Base-by-base conservation (phyloP, 2,888 invertebrate genomes). In the Xylocampa areola region DNA sequence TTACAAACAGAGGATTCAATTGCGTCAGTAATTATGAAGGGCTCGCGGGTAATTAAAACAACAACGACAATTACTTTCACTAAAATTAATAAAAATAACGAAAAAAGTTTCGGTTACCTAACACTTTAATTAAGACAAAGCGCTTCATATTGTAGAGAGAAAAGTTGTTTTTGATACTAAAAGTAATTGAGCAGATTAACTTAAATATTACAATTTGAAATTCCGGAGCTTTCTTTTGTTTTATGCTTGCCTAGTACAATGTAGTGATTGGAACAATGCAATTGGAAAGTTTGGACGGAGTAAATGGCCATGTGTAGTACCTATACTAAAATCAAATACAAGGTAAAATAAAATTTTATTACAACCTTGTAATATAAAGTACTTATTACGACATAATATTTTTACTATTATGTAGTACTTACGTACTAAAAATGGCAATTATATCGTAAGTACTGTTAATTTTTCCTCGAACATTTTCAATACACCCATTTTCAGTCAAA, bases 51-150 rank as follows among this genome's bases (percentile, higher is more conserved):
- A 71, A 71, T 60, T 52, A 33, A 55, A 39, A 60, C 35, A 49
- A 13, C 50, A 39, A 51, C 16, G 16, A 52, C 44, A 39, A 48
- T 30, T 32, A 71, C 68, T 68, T 68, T 68, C 72, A 61, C 72
- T 30, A 39, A 16, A 50, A 64, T 30, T 51, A 66, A 45, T 43
- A 50, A 44, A 59, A 60, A 44, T 16, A 70, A 70, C 19, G 33
- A 37, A 40, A 44, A 51, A 64, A 57, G 11, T 32, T 33, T n/a
- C n/a, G 13, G 29, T 66, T 63, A 66, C 21, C 43, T 48, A 57
- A 64, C 51, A 14, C n/a, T 10, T 29, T 30, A 30, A 50, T 44
- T 35, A 6, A 23, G 48, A 54, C n/a, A 44, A 43, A 25, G 11
- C 11, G 17, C 37, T 62, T 61, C 48, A 32, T 47, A 48, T 25